Base-by-base conservation (phyloP, 1,140 invertebrate species). In the Atta colombica region DNA sequence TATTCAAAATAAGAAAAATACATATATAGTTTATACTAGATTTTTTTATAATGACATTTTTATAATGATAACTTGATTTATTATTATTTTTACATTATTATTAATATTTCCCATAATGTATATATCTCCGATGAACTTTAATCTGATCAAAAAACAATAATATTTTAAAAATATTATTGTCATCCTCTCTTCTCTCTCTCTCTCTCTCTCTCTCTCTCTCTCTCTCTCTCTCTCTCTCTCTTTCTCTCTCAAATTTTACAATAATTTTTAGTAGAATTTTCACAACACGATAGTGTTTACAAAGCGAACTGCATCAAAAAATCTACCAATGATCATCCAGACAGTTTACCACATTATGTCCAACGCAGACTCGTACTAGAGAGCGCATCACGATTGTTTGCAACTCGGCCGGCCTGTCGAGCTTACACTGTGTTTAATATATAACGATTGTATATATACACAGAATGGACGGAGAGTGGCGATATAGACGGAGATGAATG, bases 401-500 rank as follows among this genome's bases (percentile, higher is more conserved):
- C 58, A 84, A 84, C 69, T 84, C 69, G 69, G 80, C 69, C 80
- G 69, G 69, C 69, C 77, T 84, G 80, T 84, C 69, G 80, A 75
- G 80, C 80, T 84, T 35, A 75, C 69, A 51, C 55, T 65, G 88
- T 77, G 84, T 89, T 89, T 89, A 89, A 87, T 89, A 80, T 84
- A 87, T 84, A 90, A 89, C 88, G 68, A 90, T 85, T 80, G 89
- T 81, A 86, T 81, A 90, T 81, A 86, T 81, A 88, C 86, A 66
- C 77, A 77, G 66, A 87, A 63, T 75, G 89, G 63, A 90, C 89
- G 69, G 81, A 80, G 86, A 90, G 75, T 71, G 72, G 87, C 87
- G 89, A 85, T 90, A 90, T 81, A 88, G 86, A 88, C 88, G 86
- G 80, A 90, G 80, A 90, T 85, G 89, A 90, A 90, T 90, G 89